A percentile compares a stretch with the other conserved stretches of the same genome.
phyloP scores from a whole-genome alignment of 2,888 invertebrate species.

The Patella ulyssiponensis region DNA sequence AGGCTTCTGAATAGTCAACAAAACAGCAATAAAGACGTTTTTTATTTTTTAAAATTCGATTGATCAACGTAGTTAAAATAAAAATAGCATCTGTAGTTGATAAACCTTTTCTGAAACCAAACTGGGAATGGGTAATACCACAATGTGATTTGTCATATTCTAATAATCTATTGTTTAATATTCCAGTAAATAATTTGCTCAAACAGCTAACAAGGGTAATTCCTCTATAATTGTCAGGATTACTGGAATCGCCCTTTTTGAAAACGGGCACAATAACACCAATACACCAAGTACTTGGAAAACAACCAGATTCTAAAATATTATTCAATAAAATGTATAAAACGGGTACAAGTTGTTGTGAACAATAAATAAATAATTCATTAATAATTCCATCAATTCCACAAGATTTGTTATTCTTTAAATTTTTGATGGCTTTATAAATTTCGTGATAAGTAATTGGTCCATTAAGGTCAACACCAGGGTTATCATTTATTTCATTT shows the following conservation, averaged over 20 bases:
- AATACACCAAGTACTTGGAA: constrained; percentile 28
- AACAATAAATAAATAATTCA: constrained; percentile 30
- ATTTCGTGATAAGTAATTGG: constrained; percentile 20
- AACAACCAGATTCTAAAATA: constrained; percentile 26
- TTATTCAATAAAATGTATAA: constrained; percentile 28
- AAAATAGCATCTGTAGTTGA: constrained; percentile 32
- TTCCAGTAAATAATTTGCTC: constrained; percentile 34
- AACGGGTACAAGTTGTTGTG: constrained; percentile 17
- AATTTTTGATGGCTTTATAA: constrained; percentile 8
- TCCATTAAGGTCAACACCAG: background rate
- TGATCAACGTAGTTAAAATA: constrained; percentile 22
- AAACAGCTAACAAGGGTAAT: constrained; percentile 33
- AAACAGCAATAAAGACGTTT: constrained; percentile 29
- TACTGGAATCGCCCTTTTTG: constrained; percentile 31
- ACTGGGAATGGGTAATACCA: constrained; percentile 29
- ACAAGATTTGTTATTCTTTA: constrained; percentile 22
- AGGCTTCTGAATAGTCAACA: constrained; percentile 32
- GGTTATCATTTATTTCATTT: constrained; percentile 6
- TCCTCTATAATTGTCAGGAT: constrained; percentile 37
- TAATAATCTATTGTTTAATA: constrained; percentile 31
- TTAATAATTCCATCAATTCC: constrained; percentile 25
- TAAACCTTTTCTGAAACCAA: constrained; percentile 30
- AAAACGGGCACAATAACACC: constrained; percentile 30
- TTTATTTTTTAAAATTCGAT: constrained; percentile 21
- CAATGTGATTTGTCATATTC: constrained; percentile 27